Percentiles rank a stretch among this genome's conserved stretches.
Conservation (phyloP, 2,797 vertebrate genomes). For the Falco peregrinus region DNA sequence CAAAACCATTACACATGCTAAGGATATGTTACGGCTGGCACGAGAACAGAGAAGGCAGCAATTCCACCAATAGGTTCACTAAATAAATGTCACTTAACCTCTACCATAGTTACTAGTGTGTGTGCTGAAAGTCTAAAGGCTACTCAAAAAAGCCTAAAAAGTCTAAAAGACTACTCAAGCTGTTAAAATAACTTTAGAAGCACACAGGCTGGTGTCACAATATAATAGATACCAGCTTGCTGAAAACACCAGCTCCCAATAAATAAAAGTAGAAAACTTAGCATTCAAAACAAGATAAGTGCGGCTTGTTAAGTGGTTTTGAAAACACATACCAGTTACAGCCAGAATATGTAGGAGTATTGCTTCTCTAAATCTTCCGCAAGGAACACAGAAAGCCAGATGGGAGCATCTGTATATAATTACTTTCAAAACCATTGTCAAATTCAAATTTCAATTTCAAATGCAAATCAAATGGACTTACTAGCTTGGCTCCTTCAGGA, state of each 20-base stretch:
- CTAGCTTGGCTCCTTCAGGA: not conserved
- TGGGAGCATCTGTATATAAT: not conserved
- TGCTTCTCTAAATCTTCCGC: not conserved
- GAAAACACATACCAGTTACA: not conserved
- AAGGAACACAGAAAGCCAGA: not conserved
- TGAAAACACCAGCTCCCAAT: not conserved
- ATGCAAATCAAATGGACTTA: not conserved
- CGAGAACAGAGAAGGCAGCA: not conserved
- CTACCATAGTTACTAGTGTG: not conserved
- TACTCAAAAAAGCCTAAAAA: not conserved
- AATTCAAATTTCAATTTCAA: not conserved
- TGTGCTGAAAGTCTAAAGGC: not conserved
- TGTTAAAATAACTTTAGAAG: not conserved
- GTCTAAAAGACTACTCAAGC: not conserved
- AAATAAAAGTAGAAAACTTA: not conserved
- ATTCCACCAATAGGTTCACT: not conserved
- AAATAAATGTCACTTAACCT: not conserved
- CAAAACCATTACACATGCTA: conserved; percentile 10
- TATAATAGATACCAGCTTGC: not conserved
- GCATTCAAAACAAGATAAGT: not conserved
- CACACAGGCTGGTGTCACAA: not conserved
- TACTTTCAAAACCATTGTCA: not conserved
- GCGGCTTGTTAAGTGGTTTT: not conserved
- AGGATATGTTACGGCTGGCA: not conserved
- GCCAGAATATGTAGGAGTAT: not conserved